A percentile compares a stretch with the other conserved stretches of the same genome.
These are phyloP conservation scores for Margaritifera margaritifera DNA, from an alignment of 2,888 invertebrate species.

Conservation along the genomic window DNA sequence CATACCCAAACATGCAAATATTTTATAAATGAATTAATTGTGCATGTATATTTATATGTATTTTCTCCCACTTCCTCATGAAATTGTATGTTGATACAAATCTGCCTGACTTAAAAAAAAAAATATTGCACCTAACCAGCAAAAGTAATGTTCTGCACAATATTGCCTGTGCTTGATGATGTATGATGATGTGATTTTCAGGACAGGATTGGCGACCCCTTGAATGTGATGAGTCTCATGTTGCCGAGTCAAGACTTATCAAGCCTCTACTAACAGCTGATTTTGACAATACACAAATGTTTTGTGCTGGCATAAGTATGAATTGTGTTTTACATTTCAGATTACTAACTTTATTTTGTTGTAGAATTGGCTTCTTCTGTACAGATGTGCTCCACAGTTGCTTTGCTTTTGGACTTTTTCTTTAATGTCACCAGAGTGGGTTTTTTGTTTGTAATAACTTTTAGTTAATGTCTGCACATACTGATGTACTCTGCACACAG, in stretches of 20 bases:
- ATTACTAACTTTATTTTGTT: slow-evolving; percentile 9
- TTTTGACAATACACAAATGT: slow-evolving; percentile 58
- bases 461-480: too few relatives aligned
- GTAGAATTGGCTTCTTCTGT: slow-evolving; percentile 4
- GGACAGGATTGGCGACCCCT: slow-evolving; percentile 65
- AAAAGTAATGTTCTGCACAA: too few relatives aligned
- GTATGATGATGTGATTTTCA: slow-evolving; percentile 33
- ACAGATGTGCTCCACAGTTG: slow-evolving; percentile 1
- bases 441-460: neutral
- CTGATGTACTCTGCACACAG: too few relatives aligned
- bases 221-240: slow-evolving; percentile 44
- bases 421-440: neutral
- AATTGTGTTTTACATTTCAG: slow-evolving; percentile 1
- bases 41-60: too few relatives aligned
- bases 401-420: neutral
- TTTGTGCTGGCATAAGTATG: slow-evolving; percentile 68
- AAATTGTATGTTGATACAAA: too few relatives aligned
- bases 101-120: too few relatives aligned
- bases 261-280: slow-evolving; percentile 62
- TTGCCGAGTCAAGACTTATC: slow-evolving; percentile 55
- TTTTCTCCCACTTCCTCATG: too few relatives aligned
- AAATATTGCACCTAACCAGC: too few relatives aligned
- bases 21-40: too few relatives aligned
- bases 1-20: too few relatives aligned
- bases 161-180: too few relatives aligned